Conservation (phyloP, 2,797 vertebrate species). For the Pseudochaenichthys georgianus region DNA sequence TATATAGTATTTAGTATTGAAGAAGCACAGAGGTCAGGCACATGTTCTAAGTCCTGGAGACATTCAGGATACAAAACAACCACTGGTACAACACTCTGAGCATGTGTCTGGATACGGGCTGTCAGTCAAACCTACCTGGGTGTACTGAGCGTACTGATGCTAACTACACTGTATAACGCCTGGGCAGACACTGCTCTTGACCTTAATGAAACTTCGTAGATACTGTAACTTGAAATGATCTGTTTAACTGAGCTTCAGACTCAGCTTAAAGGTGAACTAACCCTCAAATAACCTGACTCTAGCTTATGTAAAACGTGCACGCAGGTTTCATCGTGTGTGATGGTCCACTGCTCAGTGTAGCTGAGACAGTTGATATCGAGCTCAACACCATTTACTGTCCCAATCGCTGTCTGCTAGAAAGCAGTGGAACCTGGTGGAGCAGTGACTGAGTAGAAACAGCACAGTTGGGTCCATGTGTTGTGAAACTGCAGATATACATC, state of each 20-base stretch:
- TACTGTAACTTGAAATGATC: background rate
- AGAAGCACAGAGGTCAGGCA: conserved; percentile 8
- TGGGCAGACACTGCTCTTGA: background rate
- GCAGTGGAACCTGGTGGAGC: too few relatives aligned
- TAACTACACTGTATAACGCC: background rate
- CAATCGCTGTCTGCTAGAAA: too few relatives aligned
- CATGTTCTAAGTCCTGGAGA: conserved; percentile 16
- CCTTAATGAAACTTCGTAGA: background rate
- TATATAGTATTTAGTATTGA: background rate
- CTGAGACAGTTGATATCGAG: too few relatives aligned
- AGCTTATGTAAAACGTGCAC: background rate
- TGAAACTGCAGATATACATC: too few relatives aligned
- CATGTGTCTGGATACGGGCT: conserved; percentile 31
- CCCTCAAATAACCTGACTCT: background rate
- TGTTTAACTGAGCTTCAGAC: background rate
- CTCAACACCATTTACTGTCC: too few relatives aligned
- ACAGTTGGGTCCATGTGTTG: too few relatives aligned
- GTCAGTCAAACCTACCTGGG: too few relatives aligned
- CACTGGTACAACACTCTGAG: conserved; percentile 32
- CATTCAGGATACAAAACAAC: conserved; percentile 44
- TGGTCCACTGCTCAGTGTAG: too few relatives aligned
- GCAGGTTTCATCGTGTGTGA: background rate
- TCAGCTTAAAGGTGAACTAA: background rate
- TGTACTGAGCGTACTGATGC: background rate
- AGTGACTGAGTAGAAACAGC: too few relatives aligned